Base-by-base conservation (phyloP, 2,888 invertebrate genomes). In the Gortyna flavago region DNA sequence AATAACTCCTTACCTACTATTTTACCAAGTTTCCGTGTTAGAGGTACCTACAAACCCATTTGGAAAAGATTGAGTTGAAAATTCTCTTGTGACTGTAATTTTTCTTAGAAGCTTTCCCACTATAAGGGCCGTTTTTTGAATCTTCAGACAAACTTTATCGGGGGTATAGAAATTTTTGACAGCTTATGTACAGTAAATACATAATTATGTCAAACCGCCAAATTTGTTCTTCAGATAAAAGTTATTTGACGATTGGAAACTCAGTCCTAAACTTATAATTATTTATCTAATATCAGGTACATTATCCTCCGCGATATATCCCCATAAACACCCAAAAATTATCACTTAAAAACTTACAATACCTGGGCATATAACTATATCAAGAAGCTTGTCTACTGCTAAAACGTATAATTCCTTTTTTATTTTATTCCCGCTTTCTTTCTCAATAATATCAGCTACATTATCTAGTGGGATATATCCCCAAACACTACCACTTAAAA, bases 341-440 rank as follows among this genome's bases (percentile, higher is more conserved):
- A 87, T 83, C 79, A 82, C 81, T 83, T 83, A 83, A 54, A 81
- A 57, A 75, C 75, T 73, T 77, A 77, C 71, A 82, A 85, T 83
- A 75, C 79, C 29, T 62, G 59, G 64, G 54, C n/a, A 85, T 78
- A 88, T 35, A n/a, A n/a, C n/a, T 89, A 89, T 84, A 57, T 18
- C 13, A n/a, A 29, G 9, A 9, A 51, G 2, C 13, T 38, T 38
- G 48, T 29, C 9, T 16, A 8, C 16, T 25, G 6, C 18, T 18
- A 13, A 67, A 13, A 18, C 18, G 8, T 65, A 51, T 3, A 48
- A 57, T 66, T 29, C 25, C 8, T 16, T 29, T 16, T 79, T 35
- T 35, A 81, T 81, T 81, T 68, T 67, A 35, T 51, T 59, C 4
- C 21, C 59, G n/a, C 7, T 57, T 35, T 64, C 18, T 62, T 73